Evolutionary conservation across 1,140 invertebrate species (phyloP), one percentile per base, ranked within the genome.

Genomic region (Scaptodrosophila lebanonensis): DNA sequence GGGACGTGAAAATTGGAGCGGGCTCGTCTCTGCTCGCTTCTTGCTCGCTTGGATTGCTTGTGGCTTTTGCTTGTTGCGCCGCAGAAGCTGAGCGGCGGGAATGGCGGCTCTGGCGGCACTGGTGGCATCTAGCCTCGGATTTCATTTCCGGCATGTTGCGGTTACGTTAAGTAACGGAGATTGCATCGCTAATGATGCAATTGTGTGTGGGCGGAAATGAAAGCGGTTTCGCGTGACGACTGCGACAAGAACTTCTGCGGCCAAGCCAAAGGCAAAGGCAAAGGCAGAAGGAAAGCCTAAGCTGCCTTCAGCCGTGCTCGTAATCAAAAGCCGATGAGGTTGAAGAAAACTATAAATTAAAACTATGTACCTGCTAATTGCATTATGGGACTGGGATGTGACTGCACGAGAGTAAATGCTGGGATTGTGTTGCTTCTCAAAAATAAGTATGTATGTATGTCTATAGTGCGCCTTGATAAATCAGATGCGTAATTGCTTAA

Each of bases 121-220:
- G 58, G 62, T 62, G 52, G 44, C 65, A 61, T 62, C 72, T 79
- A 72, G 67, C 67, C 73, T 77, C 56, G 69, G 75, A 79, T 79
- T 79, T 79, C 75, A 79, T 79, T 79, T 79, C 75, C 75, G 75
- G 75, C 69, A 79, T 79, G 75, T 83, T 82, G 75, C 75, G 75
- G 75, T 70, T 79, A 62, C 75, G 75, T 79, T 79, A 82, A 82
- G 73, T 79, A 79, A 82, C 75, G 75, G 75, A 79, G 75, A 79
- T 79, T 79, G 75, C 75, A 79, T 79, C 75, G 75, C 75, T 79
- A 79, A 79, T 79, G 75, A 79, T 79, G 75, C 75, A 79, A 83
- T 79, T 79, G 75, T 79, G 75, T 79, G 75, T 69, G n/a, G 51
- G 69, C 75, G 75, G 75, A 79, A 79, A 79, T 79, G 75, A 79